Evolutionary conservation across 1,140 invertebrate genomes (phyloP), one percentile per base, ranked within the genome.

Genomic region (Hermatobates lingyangjiaoensis): DNA sequence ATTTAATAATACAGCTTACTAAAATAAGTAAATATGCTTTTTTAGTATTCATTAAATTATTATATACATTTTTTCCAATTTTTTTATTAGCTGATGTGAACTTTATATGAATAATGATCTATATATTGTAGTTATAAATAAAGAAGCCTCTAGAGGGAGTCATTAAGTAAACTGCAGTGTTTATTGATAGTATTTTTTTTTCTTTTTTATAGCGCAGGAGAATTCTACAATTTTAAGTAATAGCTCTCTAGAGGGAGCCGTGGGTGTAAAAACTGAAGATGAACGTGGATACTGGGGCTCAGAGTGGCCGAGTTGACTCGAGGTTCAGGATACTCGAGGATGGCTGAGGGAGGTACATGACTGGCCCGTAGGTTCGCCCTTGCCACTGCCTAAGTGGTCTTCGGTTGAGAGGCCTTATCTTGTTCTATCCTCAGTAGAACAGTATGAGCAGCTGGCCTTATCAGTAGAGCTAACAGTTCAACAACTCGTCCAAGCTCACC

Each of bases 261-360:
- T n/a, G n/a, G n/a, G n/a, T n/a, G n/a, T n/a, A n/a, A n/a, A 15
- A 34, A 20, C 14, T 14, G 18, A 42, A 4, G 21, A 42, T 42
- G 28, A 49, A 28, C 81, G 85, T 62, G 81, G 81, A 62, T 79
- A 83, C 56, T 87, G 83, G 83, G 84, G 83, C 66, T 77, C 75
- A 66, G 84, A 89, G 68, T 88, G 84, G 84, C 84, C 84, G 70
- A 88, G 85, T 87, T 88, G 84, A 87, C 84, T 88, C 83, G 80
- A 67, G 68, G 48, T 27, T 48, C 50, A 51, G 27, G 38, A 26
- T 27, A 24, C 21, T 20, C 18, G 45, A 39, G 27, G 48, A 21
- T 18, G 53, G 27, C 23, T 25, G 10, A 24, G 21, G 5, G 7
- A 14, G 20, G 48, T 34, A 34, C 47, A 52, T 18, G 38, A 66